Percentiles rank a stretch among this genome's conserved stretches.
These are phyloP conservation scores for Cheilosia impressa DNA, from an alignment of 2,888 invertebrate species.

Conservation along the genomic window DNA sequence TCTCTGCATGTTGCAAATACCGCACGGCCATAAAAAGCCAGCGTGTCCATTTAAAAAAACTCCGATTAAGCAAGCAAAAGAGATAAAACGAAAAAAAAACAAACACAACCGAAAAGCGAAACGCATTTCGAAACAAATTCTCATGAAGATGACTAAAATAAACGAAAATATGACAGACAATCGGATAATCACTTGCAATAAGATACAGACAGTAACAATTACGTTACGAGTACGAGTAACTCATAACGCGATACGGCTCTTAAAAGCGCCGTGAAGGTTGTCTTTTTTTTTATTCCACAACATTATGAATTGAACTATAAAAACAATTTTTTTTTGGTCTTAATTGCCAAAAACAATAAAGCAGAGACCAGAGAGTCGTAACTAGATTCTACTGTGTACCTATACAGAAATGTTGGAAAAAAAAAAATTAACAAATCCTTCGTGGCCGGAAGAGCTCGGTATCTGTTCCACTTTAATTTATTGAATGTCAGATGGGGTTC, in stretches of 20 bases:
- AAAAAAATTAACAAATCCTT: conserved; percentile 1
- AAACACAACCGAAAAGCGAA: conserved; percentile 28
- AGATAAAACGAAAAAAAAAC: conserved; percentile 7
- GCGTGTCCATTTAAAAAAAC: conserved; percentile 44
- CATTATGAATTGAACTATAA: conserved; percentile 49
- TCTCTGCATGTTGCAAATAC: conserved; percentile 53
- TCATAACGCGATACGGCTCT: conserved; percentile 14
- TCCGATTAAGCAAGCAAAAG: conserved; percentile 44
- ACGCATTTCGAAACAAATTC: conserved; percentile 68
- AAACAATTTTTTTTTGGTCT: conserved; percentile 2
- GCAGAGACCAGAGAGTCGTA: conserved; percentile 23
- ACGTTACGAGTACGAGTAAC: conserved; percentile 46
- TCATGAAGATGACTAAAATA: conserved; percentile 64
- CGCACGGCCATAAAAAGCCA: conserved; percentile 32
- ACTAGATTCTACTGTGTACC: conserved; percentile 18
- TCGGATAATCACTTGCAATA: conserved; percentile 55
- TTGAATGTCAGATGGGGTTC: conserved; percentile 52
- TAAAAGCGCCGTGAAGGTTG: conserved; percentile 42
- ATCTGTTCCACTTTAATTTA: conserved; percentile 58
- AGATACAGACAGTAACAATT: conserved; percentile 52
- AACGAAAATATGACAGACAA: conserved; percentile 42
- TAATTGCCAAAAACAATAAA: conserved; percentile 68
- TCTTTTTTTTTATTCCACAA: conserved; percentile 30
- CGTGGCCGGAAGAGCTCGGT: conserved; percentile 19
- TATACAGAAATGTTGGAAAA: conserved; percentile 8